These are phyloP conservation scores for Pithys albifrons DNA, from an alignment of 2,113 vertebrate genomes.

Conservation along the genomic window DNA sequence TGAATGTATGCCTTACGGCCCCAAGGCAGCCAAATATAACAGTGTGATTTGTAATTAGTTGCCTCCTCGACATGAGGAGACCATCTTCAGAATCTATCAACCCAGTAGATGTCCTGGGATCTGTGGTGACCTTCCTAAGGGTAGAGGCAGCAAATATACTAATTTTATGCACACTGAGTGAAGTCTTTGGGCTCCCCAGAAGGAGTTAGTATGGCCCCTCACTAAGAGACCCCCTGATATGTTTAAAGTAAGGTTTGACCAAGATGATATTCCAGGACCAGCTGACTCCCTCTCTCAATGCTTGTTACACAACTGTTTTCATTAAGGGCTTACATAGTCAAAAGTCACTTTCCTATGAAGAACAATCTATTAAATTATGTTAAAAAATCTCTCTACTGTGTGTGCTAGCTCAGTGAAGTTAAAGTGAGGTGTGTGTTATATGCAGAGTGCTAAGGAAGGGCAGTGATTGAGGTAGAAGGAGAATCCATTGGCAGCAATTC, in stretches of 20 bases:
- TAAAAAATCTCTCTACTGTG: background rate
- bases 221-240: background rate
- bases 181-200: background rate
- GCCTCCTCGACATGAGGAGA: background rate
- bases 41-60: background rate
- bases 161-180: background rate
- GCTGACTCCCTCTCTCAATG: background rate
- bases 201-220: background rate
- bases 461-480: background rate
- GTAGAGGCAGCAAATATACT: background rate
- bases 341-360: background rate
- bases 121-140: background rate
- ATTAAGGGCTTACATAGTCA: background rate
- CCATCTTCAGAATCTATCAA: background rate
- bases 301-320: background rate
- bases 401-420: background rate
- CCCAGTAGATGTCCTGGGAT: background rate
- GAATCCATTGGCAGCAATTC: background rate
- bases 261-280: background rate
- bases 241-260: background rate
- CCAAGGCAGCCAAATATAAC: slow-evolving; percentile 2
- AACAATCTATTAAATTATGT: background rate
- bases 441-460: background rate
- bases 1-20: background rate
- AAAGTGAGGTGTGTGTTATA: background rate